Conservation (phyloP, 2,888 invertebrate species). For the Chirona hameri region DNA sequence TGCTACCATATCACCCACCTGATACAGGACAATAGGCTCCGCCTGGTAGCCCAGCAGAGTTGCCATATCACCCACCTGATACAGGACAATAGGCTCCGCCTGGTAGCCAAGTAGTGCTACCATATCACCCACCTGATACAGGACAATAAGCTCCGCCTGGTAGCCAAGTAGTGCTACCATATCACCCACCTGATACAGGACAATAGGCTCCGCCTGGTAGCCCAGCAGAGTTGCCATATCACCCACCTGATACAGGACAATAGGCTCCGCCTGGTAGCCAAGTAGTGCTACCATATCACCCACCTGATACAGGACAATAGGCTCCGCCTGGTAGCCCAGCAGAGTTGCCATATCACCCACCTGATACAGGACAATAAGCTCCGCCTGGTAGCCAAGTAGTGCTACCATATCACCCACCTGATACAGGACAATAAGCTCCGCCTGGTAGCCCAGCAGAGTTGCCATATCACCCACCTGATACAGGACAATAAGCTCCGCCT, state of each 20-base stretch:
- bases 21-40: constrained; percentile 88
- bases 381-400: constrained; percentile 70
- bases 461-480: constrained; percentile 69
- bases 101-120: constrained; percentile 70
- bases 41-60: constrained; percentile 69
- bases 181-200: constrained; percentile 68
- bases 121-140: constrained; percentile 73
- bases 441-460: constrained; percentile 67
- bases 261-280: constrained; percentile 77
- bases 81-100: constrained; percentile 83
- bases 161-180: constrained; percentile 72
- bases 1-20: constrained; percentile 60
- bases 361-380: constrained; percentile 87
- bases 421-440: constrained; percentile 87
- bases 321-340: constrained; percentile 75
- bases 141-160: constrained; percentile 78
- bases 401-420: constrained; percentile 63
- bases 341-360: constrained; percentile 57
- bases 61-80: constrained; percentile 65
- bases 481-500: constrained; percentile 81
- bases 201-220: constrained; percentile 80
- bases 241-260: constrained; percentile 76
- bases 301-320: constrained; percentile 82
- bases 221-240: constrained; percentile 66
- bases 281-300: constrained; percentile 62